phyloP scores from a whole-genome alignment of 2,113 vertebrate genomes.

The Gnathonemus longibarbis region DNA sequence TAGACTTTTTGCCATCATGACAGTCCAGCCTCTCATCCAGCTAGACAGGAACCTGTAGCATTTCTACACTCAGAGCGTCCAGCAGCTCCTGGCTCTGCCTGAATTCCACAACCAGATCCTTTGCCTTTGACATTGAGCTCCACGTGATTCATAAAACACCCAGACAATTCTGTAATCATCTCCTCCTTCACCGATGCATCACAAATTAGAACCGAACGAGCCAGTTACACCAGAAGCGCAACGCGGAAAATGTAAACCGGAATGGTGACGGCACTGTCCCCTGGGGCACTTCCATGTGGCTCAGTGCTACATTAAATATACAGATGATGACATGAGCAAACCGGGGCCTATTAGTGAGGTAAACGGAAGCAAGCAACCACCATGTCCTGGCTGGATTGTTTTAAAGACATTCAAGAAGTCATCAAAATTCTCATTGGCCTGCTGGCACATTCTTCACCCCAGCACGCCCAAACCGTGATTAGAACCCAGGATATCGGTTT shows the following conservation, averaged over 20 bases:
- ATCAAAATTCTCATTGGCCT: not conserved
- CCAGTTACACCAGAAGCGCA: not conserved
- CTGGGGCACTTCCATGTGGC: not conserved
- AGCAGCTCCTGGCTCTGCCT: not conserved
- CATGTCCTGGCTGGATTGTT: not conserved
- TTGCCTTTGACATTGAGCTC: not conserved
- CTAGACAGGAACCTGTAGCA: not conserved
- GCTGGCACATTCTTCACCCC: not conserved
- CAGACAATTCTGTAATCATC: not conserved
- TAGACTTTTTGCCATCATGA: not conserved
- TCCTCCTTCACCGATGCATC: not conserved
- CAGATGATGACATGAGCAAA: not conserved
- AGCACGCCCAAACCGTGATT: not conserved
- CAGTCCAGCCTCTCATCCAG: not conserved
- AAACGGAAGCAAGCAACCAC: not conserved
- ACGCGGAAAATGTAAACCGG: not conserved
- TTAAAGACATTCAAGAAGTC: not conserved
- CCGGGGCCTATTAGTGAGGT: not conserved
- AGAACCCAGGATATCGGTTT: not conserved
- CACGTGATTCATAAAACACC: not conserved
- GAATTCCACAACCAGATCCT: not conserved
- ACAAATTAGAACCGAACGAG: not conserved
- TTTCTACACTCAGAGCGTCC: not conserved
- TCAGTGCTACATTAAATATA: not conserved
- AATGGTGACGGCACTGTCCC: not conserved